A percentile compares a stretch with the other conserved stretches of the same genome.
Conservation (phyloP, 2,113 vertebrate species). For the Pionites leucogaster region DNA sequence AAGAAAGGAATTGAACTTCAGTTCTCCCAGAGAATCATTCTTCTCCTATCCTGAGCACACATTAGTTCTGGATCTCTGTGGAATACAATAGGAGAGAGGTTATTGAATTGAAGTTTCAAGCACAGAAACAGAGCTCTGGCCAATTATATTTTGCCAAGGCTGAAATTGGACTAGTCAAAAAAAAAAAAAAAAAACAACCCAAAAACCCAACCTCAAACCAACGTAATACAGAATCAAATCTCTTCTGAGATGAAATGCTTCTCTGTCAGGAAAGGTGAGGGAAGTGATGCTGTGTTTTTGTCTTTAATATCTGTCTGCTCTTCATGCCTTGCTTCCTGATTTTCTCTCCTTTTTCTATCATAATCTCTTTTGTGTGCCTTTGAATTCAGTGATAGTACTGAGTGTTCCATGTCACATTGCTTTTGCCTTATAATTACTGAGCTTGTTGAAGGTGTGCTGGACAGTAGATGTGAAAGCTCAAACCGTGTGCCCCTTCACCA, state of each 20-base stretch:
- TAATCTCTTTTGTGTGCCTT: not conserved
- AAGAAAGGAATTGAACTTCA: constrained; percentile 58
- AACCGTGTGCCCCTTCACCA: not conserved
- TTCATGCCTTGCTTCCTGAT: not conserved
- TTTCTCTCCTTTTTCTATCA: not conserved
- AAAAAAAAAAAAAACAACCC: not conserved
- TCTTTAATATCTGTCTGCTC: not conserved
- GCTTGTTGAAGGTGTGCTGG: not conserved
- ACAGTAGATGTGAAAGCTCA: not conserved
- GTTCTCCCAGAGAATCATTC: constrained; percentile 30
- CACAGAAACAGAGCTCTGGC: constrained; percentile 22
- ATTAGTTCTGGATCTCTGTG: constrained; percentile 54
- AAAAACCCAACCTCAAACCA: not conserved
- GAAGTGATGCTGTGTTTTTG: constrained; percentile 3
- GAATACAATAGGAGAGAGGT: constrained; percentile 54
- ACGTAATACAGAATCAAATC: not conserved
- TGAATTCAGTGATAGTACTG: not conserved
- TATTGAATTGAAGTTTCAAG: constrained; percentile 64
- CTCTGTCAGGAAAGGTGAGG: constrained; percentile 4
- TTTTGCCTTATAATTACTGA: not conserved
- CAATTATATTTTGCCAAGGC: constrained; percentile 45
- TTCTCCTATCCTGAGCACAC: constrained; percentile 45
- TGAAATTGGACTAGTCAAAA: constrained; percentile 44
- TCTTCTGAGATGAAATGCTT: constrained; percentile 28
- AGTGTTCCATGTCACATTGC: not conserved